Base-by-base conservation (phyloP, 2,888 invertebrate species). In the Troglohyphantes excavatus region DNA sequence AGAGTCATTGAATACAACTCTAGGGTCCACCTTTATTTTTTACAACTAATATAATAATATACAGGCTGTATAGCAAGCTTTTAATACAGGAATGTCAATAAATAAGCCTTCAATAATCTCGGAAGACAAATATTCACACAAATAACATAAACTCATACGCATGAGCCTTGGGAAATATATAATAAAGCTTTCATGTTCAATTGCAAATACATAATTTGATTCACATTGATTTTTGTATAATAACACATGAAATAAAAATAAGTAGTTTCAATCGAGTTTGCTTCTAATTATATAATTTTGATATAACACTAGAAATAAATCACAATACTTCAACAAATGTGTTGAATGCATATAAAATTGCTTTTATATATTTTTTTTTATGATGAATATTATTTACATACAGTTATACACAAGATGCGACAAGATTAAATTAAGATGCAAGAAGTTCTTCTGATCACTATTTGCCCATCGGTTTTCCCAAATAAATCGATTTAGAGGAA, bases 61-160 rank as follows among this genome's bases (percentile, higher is more conserved):
- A 88, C 88, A 88, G 81, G 81, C 81, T 88, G 88, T 88, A 88
- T 81, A 88, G 82, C 88, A 46, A 88, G 88, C 88, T 88, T 88
- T n/a, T 88, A 59, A 72, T 88, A 88, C 88, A 88, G 88, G 88
- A 88, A 88, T 88, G 88, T 88, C 68, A 82, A 88, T 88, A 88
- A 88, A 88, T 88, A 88, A 88, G 82, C 82, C 59, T 88, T 82
- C 75, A 68, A 75, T 26, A 75, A 75, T 82, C 17, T 53, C 81
- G 88, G 88, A 88, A 88, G 88, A 88, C 88, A 88, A 87, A 82
- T 82, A 88, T 88, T 75, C 88, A 82, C 88, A 88, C 88, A 88
- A 88, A 81, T 82, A 82, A 88, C 81, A 27, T 65, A 46, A 75
- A 67, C 46, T 78, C 78, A 27, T 75, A 46, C 63, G 53, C 59